Evolutionary conservation across 2,888 invertebrate genomes (phyloP).

Genomic region (Hymenopus coronatus): DNA sequence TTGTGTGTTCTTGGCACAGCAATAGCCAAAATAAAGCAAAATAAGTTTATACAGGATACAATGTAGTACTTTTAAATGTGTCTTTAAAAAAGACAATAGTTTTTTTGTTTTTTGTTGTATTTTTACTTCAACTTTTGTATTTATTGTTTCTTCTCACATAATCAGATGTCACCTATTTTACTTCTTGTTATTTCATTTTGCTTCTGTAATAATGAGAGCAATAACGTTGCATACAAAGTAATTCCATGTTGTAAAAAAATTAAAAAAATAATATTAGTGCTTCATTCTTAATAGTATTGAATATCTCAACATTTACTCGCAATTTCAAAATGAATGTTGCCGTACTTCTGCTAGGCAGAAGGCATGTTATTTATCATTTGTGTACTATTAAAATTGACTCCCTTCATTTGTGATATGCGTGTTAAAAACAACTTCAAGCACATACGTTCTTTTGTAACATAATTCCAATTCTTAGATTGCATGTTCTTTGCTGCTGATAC

Average conservation of each 20-base stretch:
- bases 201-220: not conserved
- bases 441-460: not conserved
- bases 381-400: not conserved
- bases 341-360: not conserved
- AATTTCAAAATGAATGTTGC: not conserved
- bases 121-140: not conserved
- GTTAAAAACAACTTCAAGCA: not conserved
- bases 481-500: not conserved
- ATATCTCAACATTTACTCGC: not conserved
- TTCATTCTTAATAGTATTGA: not conserved
- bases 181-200: not conserved
- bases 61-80: not conserved
- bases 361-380: not conserved
- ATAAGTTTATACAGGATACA: not conserved
- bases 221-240: too few relatives aligned
- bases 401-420: not conserved
- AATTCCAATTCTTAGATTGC: not conserved
- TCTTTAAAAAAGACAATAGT: not conserved
- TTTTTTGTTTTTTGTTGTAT: too few relatives aligned
- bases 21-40: not conserved
- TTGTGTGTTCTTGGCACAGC: not conserved
- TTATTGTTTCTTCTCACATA: not conserved
- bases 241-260: too few relatives aligned
- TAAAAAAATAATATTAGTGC: not conserved
- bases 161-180: not conserved